Percentiles rank a stretch among this genome's conserved stretches.
Evolutionary conservation across 1,140 invertebrate species (phyloP).

Genomic region (Pogonomyrmex californicus): DNA sequence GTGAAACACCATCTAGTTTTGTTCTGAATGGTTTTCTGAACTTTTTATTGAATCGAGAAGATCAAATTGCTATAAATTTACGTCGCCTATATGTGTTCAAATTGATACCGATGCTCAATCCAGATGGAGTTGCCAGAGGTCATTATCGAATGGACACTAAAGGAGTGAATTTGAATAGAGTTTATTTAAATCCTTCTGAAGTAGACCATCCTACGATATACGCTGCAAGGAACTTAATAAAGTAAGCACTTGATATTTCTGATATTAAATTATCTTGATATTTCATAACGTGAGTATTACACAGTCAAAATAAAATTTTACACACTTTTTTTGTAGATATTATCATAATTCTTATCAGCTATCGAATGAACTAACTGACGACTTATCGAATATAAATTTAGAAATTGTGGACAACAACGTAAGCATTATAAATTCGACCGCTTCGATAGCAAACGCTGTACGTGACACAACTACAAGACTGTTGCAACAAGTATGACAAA

Average conservation of each 20-base stretch:
- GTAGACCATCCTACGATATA: constrained; percentile 94
- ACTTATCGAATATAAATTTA: constrained; percentile 71
- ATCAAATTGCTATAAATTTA: constrained; percentile 91
- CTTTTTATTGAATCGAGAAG: constrained; percentile 91
- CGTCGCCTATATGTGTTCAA: constrained; percentile 96
- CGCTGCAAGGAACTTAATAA: constrained; percentile 92
- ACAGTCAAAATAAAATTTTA: neutral
- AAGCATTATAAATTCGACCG: constrained; percentile 67
- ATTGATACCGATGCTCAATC: constrained; percentile 97
- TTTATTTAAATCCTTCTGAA: constrained; percentile 93
- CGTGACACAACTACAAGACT: constrained; percentile 81
- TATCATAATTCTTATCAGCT: constrained; percentile 87
- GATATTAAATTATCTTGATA: constrained; percentile 87
- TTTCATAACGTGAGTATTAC: constrained; percentile 57
- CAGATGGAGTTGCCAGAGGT: constrained; percentile 96
- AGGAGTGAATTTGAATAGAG: constrained; percentile 96
- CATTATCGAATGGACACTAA: constrained; percentile 96
- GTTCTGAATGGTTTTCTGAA: constrained; percentile 97
- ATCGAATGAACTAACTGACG: constrained; percentile 80
- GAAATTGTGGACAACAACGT: constrained; percentile 76
- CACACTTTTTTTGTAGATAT: constrained; percentile 83
- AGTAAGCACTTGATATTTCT: constrained; percentile 84
- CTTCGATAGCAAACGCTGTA: constrained; percentile 74
- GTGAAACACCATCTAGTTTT: constrained; percentile 97
- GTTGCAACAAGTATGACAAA: constrained; percentile 79